Percentiles rank a stretch among this genome's conserved stretches.
Conservation (phyloP, 2,113 vertebrate genomes). For the Alethe diademata region DNA sequence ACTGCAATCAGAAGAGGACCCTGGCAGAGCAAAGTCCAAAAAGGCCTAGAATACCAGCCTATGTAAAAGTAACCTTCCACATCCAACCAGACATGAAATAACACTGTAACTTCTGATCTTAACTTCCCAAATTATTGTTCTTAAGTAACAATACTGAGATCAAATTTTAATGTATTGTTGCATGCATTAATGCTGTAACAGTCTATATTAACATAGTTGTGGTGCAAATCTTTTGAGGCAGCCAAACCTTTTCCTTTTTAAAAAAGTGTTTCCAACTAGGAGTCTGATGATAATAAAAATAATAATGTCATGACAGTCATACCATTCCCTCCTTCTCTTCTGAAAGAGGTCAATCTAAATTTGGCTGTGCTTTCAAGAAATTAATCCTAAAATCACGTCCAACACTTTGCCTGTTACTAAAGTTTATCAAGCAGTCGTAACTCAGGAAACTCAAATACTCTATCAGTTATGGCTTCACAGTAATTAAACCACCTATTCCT, state of each 20-base stretch:
- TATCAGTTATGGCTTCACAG: background rate
- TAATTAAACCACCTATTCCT: background rate
- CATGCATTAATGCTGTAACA: accelerated
- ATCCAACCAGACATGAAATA: background rate
- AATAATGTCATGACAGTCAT: background rate
- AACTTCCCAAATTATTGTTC: background rate
- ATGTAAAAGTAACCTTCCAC: background rate
- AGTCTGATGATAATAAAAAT: background rate
- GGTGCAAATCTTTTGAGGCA: background rate
- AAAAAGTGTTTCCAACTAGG: background rate
- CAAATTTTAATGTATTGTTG: background rate
- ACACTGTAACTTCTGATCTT: background rate
- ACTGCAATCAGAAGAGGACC: background rate
- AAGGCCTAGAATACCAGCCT: background rate
- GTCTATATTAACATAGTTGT: background rate
- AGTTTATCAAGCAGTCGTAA: background rate
- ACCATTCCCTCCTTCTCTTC: background rate
- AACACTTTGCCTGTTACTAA: accelerated
- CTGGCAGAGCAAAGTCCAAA: background rate
- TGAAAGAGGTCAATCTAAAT: background rate
- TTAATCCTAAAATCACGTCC: background rate
- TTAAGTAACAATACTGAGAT: background rate
- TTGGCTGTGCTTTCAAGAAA: background rate
- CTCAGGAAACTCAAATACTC: background rate
- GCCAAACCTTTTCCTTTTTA: background rate